Base-by-base conservation (phyloP, 2,797 vertebrate species). In the Cryptoblepharus egeriae region DNA sequence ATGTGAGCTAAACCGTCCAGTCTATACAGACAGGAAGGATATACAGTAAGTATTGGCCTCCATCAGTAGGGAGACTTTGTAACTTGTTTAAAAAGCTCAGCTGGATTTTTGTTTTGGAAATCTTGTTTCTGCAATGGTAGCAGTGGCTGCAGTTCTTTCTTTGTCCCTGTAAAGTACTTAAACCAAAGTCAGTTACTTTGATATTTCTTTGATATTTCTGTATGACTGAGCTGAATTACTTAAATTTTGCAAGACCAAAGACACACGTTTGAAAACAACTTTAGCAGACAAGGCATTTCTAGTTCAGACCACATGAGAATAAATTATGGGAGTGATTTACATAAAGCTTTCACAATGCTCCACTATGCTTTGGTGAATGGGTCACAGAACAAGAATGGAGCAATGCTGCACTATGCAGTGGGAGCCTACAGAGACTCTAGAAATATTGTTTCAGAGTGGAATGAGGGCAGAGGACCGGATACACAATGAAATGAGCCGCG, bases 171-270 rank as follows among this genome's bases (percentile, higher is more conserved):
- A 52, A 52, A 52, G 49, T 52, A 15, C 13, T 52, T 15, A 52
- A n/a, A 52, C 49, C 6, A 52, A 52, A 52, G 49, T 52, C 49
- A 52, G 49, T 52, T n/a, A n/a, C n/a, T 63, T 88, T 77, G 28
- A 2, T 79, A 85, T 90, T 90, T 88, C 87, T 63, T 88, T 77
- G 28, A 2, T 79, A 85, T 90, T 90, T 88, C 87, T 79, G 65
- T 85, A 65, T 35, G 73, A 74, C 68, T 87, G 83, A 85, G 82
- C 20, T 1, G 63, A 75, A 72, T 74, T 55, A 77, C 67, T 90
- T 79, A 79, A 72, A 65, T 42, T 89, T 83, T 67, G 37, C 18
- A 42, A 87, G 71, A 83, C 58, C 71, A 82, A 1, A 16, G 42
- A 83, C 65, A 70, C 58, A 75, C 63, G 79, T 82, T 22, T 11